Evolutionary conservation across 2,888 invertebrate genomes (phyloP).

Genomic region (Erpobdella octoculata): DNA sequence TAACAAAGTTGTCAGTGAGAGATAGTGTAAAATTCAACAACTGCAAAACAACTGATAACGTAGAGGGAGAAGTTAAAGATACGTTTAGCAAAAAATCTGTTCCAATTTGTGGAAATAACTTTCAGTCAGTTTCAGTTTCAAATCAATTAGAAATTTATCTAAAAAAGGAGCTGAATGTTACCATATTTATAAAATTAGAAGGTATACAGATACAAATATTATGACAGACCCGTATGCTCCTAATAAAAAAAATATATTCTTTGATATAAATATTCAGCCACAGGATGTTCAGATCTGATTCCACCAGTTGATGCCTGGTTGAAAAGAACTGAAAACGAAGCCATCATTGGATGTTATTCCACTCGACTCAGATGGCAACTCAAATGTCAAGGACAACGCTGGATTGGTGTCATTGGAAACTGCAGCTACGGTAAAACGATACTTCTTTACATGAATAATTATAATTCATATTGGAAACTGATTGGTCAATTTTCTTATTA

Average conservation of each 20-base stretch:
- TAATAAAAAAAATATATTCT: no score
- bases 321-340: conserved; percentile 28
- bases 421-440: conserved; percentile 24
- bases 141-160: neutral
- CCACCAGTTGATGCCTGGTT: conserved; percentile 23
- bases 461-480: no score
- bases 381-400: conserved; percentile 30
- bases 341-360: conserved; percentile 31
- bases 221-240: no score
- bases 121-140: no score
- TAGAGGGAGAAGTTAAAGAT: neutral
- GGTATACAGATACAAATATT: neutral
- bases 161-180: neutral
- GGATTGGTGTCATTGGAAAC: conserved; percentile 33
- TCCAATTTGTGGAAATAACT: neutral
- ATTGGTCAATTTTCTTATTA: no score
- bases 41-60: neutral
- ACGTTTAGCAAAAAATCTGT: neutral
- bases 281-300: conserved; percentile 26
- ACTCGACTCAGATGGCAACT: conserved; percentile 30
- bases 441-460: no score
- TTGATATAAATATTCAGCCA: neutral
- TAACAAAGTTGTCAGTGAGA: no score
- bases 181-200: neutral
- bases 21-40: no score